phyloP scores from a whole-genome alignment of 1,140 invertebrate species.

The Pachypeltis micranthus region DNA sequence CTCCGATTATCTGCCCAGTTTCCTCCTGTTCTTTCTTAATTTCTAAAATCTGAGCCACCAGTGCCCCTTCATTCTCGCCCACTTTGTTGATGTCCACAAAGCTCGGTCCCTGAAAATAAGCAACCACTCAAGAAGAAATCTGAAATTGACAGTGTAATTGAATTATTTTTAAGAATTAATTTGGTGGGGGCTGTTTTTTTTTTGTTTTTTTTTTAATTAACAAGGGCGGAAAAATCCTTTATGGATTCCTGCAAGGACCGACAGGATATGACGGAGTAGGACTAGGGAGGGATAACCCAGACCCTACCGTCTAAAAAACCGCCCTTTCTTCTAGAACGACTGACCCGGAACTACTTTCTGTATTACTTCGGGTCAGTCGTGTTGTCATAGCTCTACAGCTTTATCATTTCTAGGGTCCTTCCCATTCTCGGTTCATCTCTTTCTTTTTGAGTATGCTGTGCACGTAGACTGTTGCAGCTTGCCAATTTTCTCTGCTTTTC shows the following conservation, averaged over 20 bases:
- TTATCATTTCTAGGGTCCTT: no score
- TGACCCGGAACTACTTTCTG: no score
- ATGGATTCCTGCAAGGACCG: not conserved
- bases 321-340: no score
- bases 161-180: no score
- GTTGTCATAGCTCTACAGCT: no score
- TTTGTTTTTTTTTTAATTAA: not conserved
- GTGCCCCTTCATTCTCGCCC: slow-evolving; percentile 42
- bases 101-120: not conserved
- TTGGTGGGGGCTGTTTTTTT: not conserved
- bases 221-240: not conserved
- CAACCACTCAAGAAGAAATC: not conserved
- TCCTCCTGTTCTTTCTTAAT: slow-evolving; percentile 53
- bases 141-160: no score
- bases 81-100: slow-evolving; percentile 2
- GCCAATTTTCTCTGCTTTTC: no score
- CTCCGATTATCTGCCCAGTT: slow-evolving; percentile 21
- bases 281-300: not conserved
- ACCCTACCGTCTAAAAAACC: no score
- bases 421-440: no score
- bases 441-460: no score
- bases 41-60: slow-evolving; percentile 69
- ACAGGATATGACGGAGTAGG: not conserved
- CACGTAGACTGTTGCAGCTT: no score
- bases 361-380: no score